Evolutionary conservation across 2,888 invertebrate species (phyloP), one percentile per base, ranked within the genome.

Genomic region (Agriopis leucophaearia): DNA sequence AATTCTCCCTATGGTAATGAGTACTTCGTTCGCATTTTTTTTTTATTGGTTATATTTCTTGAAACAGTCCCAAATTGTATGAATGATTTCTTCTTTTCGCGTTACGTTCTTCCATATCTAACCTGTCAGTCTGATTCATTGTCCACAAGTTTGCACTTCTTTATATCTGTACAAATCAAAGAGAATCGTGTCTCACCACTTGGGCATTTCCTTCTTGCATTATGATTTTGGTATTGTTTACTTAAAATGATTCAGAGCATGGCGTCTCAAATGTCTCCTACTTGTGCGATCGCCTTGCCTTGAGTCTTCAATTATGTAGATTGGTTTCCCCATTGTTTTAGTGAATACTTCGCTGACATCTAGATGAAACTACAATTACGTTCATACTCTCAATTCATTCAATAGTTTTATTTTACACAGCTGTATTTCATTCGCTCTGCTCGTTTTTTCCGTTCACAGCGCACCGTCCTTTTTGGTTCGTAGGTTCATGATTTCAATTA

Each of bases 191-290:
- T 70, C 65, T 71, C 64, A 69, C 48, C 59, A 55, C 13, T 15
- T 35, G 54, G 56, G 66, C 48, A 64, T 66, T 64, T 69, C 65
- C 66, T 66, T 52, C 47, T 48, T 47, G 42, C 36, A 65, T 67
- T 57, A 52, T 48, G 18, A 48, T 66, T 50, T 66, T 77, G 78
- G 77, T 79, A 79, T 73, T 78, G 79, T 78, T 80, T 80, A 74
- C 77, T 72, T 75, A 78, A 77, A 76, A 66, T 69, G 74, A 87
- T 86, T 85, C 77, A 87, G 88, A 88, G 82, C 88, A 80, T 82
- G 76, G 76, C 84, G 68, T 60, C 38, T 12, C 52, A 12, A 38
- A 16, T 77, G 81, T 84, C 81, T 77, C 74, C 84, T 78, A 81
- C 78, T 78, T 85, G 81, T 78, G 81, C 83, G 78, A 81, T 79